Conservation (phyloP, 2,797 vertebrate genomes). For the Parauchenoglanis punctatus region DNA sequence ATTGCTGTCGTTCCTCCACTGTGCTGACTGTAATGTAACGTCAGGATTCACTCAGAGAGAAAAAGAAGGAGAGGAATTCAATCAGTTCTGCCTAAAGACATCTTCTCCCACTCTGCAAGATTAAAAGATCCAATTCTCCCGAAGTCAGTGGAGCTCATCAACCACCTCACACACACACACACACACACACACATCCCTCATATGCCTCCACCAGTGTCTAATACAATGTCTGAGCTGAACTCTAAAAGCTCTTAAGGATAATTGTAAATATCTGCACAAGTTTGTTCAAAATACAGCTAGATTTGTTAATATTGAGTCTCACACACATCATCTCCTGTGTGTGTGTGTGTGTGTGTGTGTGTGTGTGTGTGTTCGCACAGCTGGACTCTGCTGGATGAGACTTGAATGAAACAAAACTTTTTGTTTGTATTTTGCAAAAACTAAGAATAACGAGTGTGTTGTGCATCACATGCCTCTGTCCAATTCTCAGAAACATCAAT, state of each 20-base stretch:
- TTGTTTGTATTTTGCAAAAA: not conserved
- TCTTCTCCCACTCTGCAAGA: constrained; percentile 78
- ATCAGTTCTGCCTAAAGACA: constrained; percentile 77
- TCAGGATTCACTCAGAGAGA: constrained; percentile 27
- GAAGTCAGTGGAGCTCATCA: constrained; percentile 69
- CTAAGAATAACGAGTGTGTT: not conserved
- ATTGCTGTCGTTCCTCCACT: not conserved
- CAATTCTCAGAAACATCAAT: constrained; percentile 17
- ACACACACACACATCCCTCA: constrained; percentile 24
- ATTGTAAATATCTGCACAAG: constrained; percentile 4
- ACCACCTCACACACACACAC: constrained; percentile 57
- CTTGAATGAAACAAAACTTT: not conserved
- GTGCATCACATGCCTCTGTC: not conserved
- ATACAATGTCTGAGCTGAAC: constrained; percentile 10
- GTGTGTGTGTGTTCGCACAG: not conserved
- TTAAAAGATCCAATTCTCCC: constrained; percentile 79
- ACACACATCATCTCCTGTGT: not conserved
- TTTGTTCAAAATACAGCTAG: constrained; percentile 9
- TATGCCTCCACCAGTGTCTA: not conserved
- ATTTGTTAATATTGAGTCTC: not conserved
- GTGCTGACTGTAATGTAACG: constrained; percentile 9
- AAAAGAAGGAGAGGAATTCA: constrained; percentile 68
- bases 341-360: constrained; percentile 10
- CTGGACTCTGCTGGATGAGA: not conserved
- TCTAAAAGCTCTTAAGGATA: constrained; percentile 9